Evolutionary conservation across 2,113 vertebrate genomes (phyloP), one percentile per base, ranked within the genome.

Genomic region (Tautogolabrus adspersus): DNA sequence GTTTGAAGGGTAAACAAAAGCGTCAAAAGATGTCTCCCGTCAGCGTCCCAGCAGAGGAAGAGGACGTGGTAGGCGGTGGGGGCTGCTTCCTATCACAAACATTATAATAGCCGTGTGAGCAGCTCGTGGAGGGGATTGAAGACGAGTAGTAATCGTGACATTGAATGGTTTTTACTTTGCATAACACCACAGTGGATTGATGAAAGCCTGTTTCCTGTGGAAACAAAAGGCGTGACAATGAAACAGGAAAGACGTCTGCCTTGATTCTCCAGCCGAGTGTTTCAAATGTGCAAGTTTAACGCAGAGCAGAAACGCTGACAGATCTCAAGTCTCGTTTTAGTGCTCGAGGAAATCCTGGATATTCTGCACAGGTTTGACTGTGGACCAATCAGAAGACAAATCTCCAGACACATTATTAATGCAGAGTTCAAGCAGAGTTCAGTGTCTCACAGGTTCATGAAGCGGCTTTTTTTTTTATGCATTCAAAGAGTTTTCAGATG

Each of bases 1-100:
- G 75, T 87, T 88, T 87, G 85, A 87, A 84, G 78, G 65, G 78
- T 84, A 89, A 89, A 87, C 87, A 89, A 90, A 88, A 62, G 82
- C 70, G 73, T 62, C 73, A 68, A 51, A 76, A 75, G 78, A 88
- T 30, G 82, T 79, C 79, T 88, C 77, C 79, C 22, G 6, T 81
- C 79, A 11, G 1, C 51, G 62, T 88, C 80, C 85, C 87, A 65
- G 75, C 75, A 67, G 87, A 80, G 78, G 64, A 71, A 37, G 75
- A 63, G 61, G 61, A 58, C 19, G n/a, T 16, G 81, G 30, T 0
- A 55, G 22, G 71, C 30, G 81, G 72, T 11, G 3, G 63, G 66
- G 9, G 69, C 57, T 59, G 68, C 68, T 84, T 87, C 3, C 80
- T 77, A 61, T 84, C 72, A 58, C 76, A 79, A 40, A 71, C 70